phyloP scores from a whole-genome alignment of 2,888 invertebrate genomes.

The Melolontha melolontha region DNA sequence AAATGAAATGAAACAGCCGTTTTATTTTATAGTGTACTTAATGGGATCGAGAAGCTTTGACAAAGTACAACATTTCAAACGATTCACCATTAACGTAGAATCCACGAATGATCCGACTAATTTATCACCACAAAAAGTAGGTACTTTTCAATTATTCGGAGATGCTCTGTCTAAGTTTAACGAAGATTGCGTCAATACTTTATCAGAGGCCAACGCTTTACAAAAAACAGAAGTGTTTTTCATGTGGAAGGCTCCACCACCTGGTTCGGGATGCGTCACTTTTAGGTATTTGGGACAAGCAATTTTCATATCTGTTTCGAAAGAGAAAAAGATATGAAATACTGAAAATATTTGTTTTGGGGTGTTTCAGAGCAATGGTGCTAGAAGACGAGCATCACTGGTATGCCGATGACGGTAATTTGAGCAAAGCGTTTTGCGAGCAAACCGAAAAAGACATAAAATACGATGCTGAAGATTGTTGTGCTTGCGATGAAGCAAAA shows the following conservation, averaged over 20 bases:
- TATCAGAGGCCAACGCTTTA: slow-evolving; percentile 82
- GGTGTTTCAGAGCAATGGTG: slow-evolving; percentile 80
- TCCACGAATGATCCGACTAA: slow-evolving; percentile 67
- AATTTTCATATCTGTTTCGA: no score
- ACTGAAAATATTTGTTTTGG: no score
- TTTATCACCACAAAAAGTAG: slow-evolving; percentile 71
- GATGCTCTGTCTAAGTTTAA: slow-evolving; percentile 77
- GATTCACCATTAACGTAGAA: slow-evolving; percentile 83
- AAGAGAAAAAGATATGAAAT: no score
- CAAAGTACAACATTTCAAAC: slow-evolving; percentile 80
- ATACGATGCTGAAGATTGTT: slow-evolving; percentile 76
- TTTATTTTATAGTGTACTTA: slow-evolving; percentile 70
- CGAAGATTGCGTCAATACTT: slow-evolving; percentile 86
- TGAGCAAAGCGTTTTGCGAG: slow-evolving; percentile 85
- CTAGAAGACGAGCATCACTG: slow-evolving; percentile 83
- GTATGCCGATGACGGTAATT: slow-evolving; percentile 90
- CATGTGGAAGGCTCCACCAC: slow-evolving; percentile 90
- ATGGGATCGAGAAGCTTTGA: slow-evolving; percentile 76
- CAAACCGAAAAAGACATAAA: slow-evolving; percentile 74
- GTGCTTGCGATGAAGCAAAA: slow-evolving; percentile 96
- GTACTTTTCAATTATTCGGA: slow-evolving; percentile 78
- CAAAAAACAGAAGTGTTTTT: slow-evolving; percentile 88
- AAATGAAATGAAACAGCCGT: neutral
- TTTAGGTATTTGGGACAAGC: slow-evolving; percentile 72
- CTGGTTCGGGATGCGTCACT: slow-evolving; percentile 87